Evolutionary conservation across 2,797 vertebrate genomes (phyloP), one percentile per base, ranked within the genome.

Genomic region (Varecia variegata): DNA sequence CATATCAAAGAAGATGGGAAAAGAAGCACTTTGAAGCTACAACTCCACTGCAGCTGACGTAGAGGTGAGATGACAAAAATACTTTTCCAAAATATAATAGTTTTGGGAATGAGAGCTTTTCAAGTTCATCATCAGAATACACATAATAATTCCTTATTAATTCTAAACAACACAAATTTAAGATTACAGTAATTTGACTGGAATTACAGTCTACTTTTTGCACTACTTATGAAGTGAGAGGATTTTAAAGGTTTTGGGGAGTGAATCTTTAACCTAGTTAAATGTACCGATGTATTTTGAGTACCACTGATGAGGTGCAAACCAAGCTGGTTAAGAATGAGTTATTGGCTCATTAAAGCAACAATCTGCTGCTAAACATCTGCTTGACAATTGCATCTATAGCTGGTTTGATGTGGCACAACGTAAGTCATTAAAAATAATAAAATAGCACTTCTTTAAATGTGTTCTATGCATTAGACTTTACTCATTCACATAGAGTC

Each of bases 321-420:
- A 47, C 50, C 14, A 50, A 1, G 17, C 18, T 92, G 35, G 23
- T 93, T 95, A 86, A 52, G 80, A 80, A 32, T 65, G 74, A 97
- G 40, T 90, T 87, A 95, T 45, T 38, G 56, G 56, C 56, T 96
- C 68, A 95, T 70, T 93, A 94, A 80, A 73, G 47, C 20, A 83
- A 76, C 43, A 87, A 54, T 82, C 56, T 71, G 32, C 38, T 30
- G 13, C n/a, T n/a, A 30, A 85, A 87, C 74, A 70, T 85, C 81
- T 73, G 52, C 47, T 43, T 68, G 73, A 52, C 80, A 90, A 56
- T 38, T 20, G 18, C 10, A 11, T 25, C 38, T 54, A 20, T 25
- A 40, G 47, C 32, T 38, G 23, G 20, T 60, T n/a, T 87, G 45
- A 74, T 38, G 18, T 52, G 45, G 52, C 52, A 35, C 23, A 52